Conservation (phyloP, 2,797 vertebrate species). For the Megalops cyprinoides region DNA sequence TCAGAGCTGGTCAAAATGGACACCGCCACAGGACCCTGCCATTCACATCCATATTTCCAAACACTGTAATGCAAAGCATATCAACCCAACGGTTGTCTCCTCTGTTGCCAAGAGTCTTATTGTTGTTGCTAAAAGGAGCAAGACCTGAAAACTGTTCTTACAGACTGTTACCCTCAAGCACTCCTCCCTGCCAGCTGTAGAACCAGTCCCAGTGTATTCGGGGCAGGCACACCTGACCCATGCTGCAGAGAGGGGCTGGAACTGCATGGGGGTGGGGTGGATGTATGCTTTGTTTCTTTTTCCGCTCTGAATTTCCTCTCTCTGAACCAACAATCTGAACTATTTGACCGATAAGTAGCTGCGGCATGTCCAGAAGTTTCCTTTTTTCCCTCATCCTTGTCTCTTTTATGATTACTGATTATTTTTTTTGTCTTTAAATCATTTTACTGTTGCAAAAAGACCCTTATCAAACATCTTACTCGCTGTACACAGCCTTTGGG, state of each 20-base stretch:
- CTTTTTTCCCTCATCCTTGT: conserved; percentile 2
- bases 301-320: neutral
- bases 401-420: neutral
- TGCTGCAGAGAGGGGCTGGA: conserved; percentile 31
- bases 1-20: conserved; percentile 47
- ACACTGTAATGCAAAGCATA: conserved; percentile 61
- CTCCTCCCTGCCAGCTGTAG: conserved; percentile 38
- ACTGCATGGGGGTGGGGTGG: conserved; percentile 32
- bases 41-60: conserved; percentile 34
- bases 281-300: conserved; percentile 28
- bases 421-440: neutral
- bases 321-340: neutral
- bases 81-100: conserved; percentile 44
- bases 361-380: neutral
- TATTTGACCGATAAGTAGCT: neutral
- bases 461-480: conserved; percentile 3
- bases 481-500: neutral
- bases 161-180: conserved; percentile 14
- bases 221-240: neutral
- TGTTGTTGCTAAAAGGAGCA: conserved; percentile 49
- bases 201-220: conserved; percentile 9
- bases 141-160: conserved; percentile 46
- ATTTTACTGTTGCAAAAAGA: conserved; percentile 20
- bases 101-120: conserved; percentile 66
- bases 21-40: conserved; percentile 52